Conservation (phyloP, 37 sponge, comb jelly and placozoan species). For the Beroe forskalii region DNA sequence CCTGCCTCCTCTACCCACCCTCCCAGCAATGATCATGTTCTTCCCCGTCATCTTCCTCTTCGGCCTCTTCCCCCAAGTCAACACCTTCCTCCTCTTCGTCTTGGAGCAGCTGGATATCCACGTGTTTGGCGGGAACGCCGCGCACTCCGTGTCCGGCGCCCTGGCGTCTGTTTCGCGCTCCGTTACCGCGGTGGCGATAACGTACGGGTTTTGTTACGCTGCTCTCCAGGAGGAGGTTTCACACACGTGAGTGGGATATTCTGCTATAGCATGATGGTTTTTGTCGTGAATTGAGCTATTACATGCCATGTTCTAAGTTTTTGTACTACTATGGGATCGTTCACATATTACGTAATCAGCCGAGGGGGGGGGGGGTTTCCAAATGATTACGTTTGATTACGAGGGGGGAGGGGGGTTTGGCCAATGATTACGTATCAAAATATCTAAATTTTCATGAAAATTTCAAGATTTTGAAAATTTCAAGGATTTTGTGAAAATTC, state of each 20-base stretch:
- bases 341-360: too few species aligned
- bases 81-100: slow-evolving; percentile 84
- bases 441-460: too few species aligned
- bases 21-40: slow-evolving; percentile 76
- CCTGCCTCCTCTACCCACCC: too few species aligned
- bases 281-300: background rate
- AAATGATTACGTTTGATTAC: too few species aligned
- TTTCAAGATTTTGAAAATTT: too few species aligned
- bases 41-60: slow-evolving; percentile 77
- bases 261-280: background rate
- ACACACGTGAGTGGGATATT: slow-evolving; percentile 22
- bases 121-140: slow-evolving; percentile 79
- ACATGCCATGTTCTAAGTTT: too few species aligned
- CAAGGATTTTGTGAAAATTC: too few species aligned
- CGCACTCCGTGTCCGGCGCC: slow-evolving; percentile 33
- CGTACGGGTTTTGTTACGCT: slow-evolving; percentile 54
- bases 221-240: slow-evolving; percentile 3
- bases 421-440: too few species aligned
- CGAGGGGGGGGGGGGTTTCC: too few species aligned
- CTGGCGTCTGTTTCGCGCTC: background rate
- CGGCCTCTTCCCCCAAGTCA: slow-evolving; percentile 82
- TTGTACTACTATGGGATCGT: too few species aligned
- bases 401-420: too few species aligned
- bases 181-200: background rate
- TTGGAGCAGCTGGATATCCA: slow-evolving; percentile 88